Percentiles rank a stretch among this genome's conserved stretches.
phyloP scores from a whole-genome alignment of 2,888 invertebrate species.

The Cotesia congregata region DNA sequence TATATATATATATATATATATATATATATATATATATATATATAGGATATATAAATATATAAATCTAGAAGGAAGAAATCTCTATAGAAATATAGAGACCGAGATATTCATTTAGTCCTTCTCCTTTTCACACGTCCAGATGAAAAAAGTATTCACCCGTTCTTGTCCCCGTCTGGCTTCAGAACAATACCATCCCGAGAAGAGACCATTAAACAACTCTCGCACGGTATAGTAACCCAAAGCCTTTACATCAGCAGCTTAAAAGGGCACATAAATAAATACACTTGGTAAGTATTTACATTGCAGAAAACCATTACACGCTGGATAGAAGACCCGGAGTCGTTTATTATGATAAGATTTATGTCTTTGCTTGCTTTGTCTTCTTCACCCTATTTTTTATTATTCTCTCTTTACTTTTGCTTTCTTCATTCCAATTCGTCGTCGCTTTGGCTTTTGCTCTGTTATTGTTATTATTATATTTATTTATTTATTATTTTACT shows the following conservation, averaged over 20 bases:
- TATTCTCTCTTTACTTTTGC: not conserved
- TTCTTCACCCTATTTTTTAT: not conserved
- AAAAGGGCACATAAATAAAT: constrained; percentile 45
- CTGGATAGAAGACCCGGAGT: not conserved
- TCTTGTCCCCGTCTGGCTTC: constrained; percentile 5
- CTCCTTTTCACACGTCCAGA: constrained; percentile 64
- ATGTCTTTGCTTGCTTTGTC: not conserved
- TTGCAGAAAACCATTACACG: not conserved
- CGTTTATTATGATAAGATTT: not conserved
- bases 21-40: too few relatives aligned
- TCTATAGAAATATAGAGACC: too few relatives aligned
- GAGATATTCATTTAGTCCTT: constrained; percentile 58
- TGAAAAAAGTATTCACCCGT: constrained; percentile 42
- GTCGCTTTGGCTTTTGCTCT: not conserved
- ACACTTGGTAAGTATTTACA: constrained; percentile 43
- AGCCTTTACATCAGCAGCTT: constrained; percentile 3
- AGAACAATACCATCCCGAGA: constrained; percentile 26
- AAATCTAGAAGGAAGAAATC: too few relatives aligned
- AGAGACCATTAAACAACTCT: constrained; percentile 51
- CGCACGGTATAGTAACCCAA: constrained; percentile 23
- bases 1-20: too few relatives aligned
- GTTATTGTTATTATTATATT: not conserved
- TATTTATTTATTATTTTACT: too few relatives aligned
- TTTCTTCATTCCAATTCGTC: not conserved
- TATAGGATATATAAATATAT: too few relatives aligned